Base-by-base conservation (phyloP, 2,797 vertebrate species). In the Dallia pectoralis region DNA sequence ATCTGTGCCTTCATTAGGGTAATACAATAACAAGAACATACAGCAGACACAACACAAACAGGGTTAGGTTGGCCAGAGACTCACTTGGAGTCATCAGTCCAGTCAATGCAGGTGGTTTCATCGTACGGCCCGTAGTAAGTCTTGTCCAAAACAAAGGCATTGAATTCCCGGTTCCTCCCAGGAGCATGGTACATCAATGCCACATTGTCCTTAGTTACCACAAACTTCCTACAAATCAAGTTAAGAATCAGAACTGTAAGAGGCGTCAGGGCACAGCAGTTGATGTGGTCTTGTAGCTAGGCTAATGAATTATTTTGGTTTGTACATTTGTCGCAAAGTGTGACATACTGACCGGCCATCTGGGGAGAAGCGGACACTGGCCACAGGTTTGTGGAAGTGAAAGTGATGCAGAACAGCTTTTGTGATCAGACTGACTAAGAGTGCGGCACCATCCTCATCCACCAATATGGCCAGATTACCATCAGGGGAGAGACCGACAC, bases 21-120 rank as follows among this genome's bases (percentile, higher is more conserved):
- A n/a, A 56, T n/a, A 22, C n/a, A 9, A 59, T 9, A 40, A 1
- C 8, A 56, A 56, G 25, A 22, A 22, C 1, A 1, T 56, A 56
- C 53, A 22, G n/a, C 1, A 22, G 53, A 12, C 11, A 19, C 3
- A n/a, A 56, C 6, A 1, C 51, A 29, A 27, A 61, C 11, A 18
- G 61, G 3, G 30, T 22, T 59, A 59, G 53, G 32, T 32, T 6
- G 18, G 7, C 8, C 8, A 4, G 12, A 29, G 0, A 49, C 89
- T 85, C 36, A 99, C 97, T 93, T 96, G 72, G 97, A 98, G 88
- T 98, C 98, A 4, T 96, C 94, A 0, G 96, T 99, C 98, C 97
- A 99, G 91, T 97, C 96, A 0, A 99, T 95, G 87, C 96, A 98
- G 0, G 97, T 98, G 62, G 96, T 99, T 82, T 99, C 96, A 36